phyloP scores from a whole-genome alignment of 2,888 invertebrate genomes.

The Andrena trimmerana region DNA sequence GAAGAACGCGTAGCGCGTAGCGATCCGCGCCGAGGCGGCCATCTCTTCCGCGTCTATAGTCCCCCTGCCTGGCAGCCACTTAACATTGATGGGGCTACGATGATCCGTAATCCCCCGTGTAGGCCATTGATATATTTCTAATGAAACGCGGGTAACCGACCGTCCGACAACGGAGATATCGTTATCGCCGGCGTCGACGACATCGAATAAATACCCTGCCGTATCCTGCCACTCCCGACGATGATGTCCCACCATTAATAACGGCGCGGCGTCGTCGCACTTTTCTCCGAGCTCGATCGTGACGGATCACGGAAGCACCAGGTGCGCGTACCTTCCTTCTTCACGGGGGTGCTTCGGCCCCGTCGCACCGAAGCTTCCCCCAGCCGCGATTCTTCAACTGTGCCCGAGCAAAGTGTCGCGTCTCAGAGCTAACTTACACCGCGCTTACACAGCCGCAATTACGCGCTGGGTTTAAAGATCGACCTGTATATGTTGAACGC shows the following conservation, averaged over 20 bases:
- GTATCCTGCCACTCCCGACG: conserved; percentile 9
- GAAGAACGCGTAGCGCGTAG: conserved; percentile 33
- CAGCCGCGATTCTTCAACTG: not conserved
- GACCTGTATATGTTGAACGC: conserved; percentile 34
- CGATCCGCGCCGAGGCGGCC: conserved; percentile 33
- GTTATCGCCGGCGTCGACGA: conserved; percentile 32
- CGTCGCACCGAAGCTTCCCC: not conserved
- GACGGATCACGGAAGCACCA: not conserved
- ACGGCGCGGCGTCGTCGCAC: not conserved
- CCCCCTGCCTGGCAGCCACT: conserved; percentile 34
- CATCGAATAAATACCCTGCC: conserved; percentile 39
- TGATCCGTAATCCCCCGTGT: conserved; percentile 41
- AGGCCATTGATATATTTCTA: conserved; percentile 48
- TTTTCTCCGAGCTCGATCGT: conserved; percentile 4
- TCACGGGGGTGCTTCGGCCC: not conserved
- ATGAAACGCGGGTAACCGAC: conserved; percentile 41
- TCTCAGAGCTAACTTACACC: not conserved
- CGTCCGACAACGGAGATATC: conserved; percentile 36
- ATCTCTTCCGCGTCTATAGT: conserved; percentile 48
- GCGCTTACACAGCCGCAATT: conserved; percentile 19
- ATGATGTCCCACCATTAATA: conserved; percentile 37
- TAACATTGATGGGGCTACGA: conserved; percentile 37
- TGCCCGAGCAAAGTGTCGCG: not conserved
- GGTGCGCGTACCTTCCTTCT: not conserved
- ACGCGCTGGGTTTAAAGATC: conserved; percentile 44